Percentiles rank a stretch among this genome's conserved stretches.
Evolutionary conservation across 2,797 vertebrate genomes (phyloP).

Genomic region (Peromyscus melanophrys): DNA sequence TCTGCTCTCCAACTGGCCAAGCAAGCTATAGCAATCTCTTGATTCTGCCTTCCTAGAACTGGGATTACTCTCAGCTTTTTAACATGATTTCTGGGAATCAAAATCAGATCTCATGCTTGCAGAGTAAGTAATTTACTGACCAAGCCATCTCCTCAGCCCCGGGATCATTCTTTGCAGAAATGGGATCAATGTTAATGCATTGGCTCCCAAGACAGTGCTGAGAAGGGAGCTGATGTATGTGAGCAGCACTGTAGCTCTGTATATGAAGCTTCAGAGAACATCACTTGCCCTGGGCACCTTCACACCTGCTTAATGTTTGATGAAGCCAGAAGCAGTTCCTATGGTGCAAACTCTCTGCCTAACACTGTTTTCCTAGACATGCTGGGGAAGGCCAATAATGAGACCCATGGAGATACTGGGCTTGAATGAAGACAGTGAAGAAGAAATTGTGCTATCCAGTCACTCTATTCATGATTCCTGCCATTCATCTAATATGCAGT

Average conservation of each 20-base stretch:
- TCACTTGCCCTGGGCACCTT: background rate
- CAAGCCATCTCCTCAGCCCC: background rate
- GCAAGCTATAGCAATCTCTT: background rate
- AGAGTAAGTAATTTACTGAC: background rate
- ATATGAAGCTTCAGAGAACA: background rate
- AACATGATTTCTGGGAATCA: background rate
- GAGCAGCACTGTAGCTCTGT: background rate
- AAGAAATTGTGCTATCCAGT: background rate
- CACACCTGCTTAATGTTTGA: background rate
- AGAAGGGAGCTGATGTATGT: background rate
- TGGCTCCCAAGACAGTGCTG: background rate
- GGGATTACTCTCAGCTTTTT: background rate
- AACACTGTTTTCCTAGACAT: constrained; percentile 22
- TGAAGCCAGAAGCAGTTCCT: background rate
- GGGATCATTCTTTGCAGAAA: background rate
- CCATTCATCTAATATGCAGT: background rate
- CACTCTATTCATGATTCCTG: background rate
- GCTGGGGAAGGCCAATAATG: constrained; percentile 15
- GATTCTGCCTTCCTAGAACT: background rate
- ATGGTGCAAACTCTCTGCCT: background rate
- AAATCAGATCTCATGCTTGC: background rate
- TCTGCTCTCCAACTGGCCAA: background rate
- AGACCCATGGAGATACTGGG: constrained; percentile 1
- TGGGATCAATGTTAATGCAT: accelerated
- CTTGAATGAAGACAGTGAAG: background rate